Evolutionary conservation across 2,113 vertebrate species (phyloP).

Genomic region (Litocranius walleri): DNA sequence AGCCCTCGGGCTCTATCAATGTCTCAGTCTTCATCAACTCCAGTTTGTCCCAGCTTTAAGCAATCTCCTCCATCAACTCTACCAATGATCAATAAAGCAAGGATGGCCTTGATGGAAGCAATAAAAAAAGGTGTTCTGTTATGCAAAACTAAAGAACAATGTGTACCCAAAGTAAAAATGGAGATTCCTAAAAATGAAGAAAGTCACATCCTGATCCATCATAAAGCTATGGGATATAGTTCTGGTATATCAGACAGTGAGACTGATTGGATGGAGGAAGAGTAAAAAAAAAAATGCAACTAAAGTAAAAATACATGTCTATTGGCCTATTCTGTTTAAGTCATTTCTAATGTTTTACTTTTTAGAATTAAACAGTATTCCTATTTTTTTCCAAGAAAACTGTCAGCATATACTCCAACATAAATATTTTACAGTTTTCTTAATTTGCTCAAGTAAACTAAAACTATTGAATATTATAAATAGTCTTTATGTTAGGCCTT

Average conservation of each 20-base stretch:
- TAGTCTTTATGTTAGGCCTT: neutral
- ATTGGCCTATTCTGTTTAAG: neutral
- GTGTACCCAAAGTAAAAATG: neutral
- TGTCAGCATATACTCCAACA: neutral
- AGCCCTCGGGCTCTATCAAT: neutral
- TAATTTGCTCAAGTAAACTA: neutral
- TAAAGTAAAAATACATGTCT: neutral
- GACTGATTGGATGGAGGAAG: neutral
- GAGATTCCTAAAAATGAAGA: neutral
- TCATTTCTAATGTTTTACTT: neutral
- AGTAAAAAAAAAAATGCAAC: slow-evolving; percentile 9
- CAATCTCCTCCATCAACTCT: neutral
- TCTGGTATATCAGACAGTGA: neutral
- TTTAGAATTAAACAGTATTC: neutral
- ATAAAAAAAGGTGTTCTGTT: neutral
- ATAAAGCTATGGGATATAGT: neutral
- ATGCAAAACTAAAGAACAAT: neutral
- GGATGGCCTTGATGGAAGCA: neutral
- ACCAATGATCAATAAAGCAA: neutral
- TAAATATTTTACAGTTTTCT: neutral
- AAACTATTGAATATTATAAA: neutral
- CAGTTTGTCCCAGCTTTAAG: neutral
- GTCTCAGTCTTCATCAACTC: neutral
- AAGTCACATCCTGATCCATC: neutral
- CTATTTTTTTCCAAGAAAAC: neutral